Base-by-base conservation (phyloP, 2,888 invertebrate species). In the Bombyx huttoni region DNA sequence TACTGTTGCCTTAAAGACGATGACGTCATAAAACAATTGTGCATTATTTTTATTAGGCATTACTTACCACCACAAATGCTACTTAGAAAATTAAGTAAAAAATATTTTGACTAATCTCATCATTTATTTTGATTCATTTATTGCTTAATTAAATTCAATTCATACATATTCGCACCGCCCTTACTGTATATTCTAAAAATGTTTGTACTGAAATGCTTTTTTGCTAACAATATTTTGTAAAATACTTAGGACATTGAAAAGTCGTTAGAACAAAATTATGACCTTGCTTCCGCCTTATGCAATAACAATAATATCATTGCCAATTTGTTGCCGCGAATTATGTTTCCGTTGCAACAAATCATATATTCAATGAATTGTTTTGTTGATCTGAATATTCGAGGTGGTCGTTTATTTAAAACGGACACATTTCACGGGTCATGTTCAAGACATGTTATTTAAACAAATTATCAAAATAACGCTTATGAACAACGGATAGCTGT, bases 401-500 rank as follows among this genome's bases (percentile, higher is more conserved):
- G 24, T 3, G 3, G 40, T 6, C 12, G 40, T 40, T 40, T 40
- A 40, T 8, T 40, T 49, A 40, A 49, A 45, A n/a, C 40, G 40
- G n/a, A 14, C 12, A 40, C 45, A 46, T 46, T 13, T n/a, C 33
- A n/a, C 8, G 12, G 33, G 51, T 52, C 52, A 33, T 12, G 40
- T 35, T 45, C 34, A 46, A 52, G 51, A 56, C 53, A 54, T 47
- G 34, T 53, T 53, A 51, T 53, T 35, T 53, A 56, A 54, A 58
- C 51, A 55, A 47, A 46, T 1, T 13, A 52, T 55, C 34, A 50
- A 55, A 58, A 54, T 51, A 54, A 51, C 34, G 47, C 52, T 47
- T 50, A n/a, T 10, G 35, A 7, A 49, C n/a, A 46, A 50, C 50
- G 45, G 40, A 49, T 54, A 35, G 47, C 34, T 47, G n/a, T 47